A percentile compares a stretch with the other conserved stretches of the same genome.
phyloP scores from a whole-genome alignment of 2,113 vertebrate genomes.

The Larimichthys crocea region DNA sequence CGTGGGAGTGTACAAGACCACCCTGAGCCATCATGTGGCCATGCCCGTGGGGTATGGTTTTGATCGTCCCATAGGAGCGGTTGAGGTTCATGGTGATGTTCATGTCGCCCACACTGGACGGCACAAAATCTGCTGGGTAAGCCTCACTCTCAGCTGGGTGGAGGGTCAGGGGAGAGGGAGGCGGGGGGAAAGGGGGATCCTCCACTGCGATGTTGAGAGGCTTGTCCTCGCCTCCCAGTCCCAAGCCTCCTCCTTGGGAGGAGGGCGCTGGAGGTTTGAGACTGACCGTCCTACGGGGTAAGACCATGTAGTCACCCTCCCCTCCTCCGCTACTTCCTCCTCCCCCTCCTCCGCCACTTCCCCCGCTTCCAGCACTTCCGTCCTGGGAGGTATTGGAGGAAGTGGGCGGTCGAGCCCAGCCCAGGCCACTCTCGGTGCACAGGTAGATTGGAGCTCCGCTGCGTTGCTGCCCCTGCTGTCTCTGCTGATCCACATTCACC shows the following conservation, averaged over 20 bases:
- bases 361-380: conserved; percentile 71
- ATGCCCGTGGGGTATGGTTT: conserved; percentile 83
- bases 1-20: conserved; percentile 76
- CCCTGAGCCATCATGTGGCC: conserved; percentile 74
- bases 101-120: conserved; percentile 87
- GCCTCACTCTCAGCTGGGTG: conserved; percentile 87
- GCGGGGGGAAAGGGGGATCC: conserved; percentile 89
- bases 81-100: conserved; percentile 91
- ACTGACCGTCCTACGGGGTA: conserved; percentile 93
- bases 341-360: conserved; percentile 68
- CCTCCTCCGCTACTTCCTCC: conserved; percentile 76
- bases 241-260: conserved; percentile 74
- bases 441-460: conserved; percentile 89
- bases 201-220: conserved; percentile 87
- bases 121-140: conserved; percentile 90
- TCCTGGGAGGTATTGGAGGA: conserved; percentile 80
- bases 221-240: conserved; percentile 87
- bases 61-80: conserved; percentile 94
- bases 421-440: conserved; percentile 93
- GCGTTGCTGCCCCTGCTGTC: conserved; percentile 79
- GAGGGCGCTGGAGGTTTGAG: conserved; percentile 88
- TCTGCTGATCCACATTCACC: conserved; percentile 86
- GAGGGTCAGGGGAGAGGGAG: conserved; percentile 86
- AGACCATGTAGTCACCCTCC: conserved; percentile 98
- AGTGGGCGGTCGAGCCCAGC: conserved; percentile 87